Percentiles rank a stretch among this genome's conserved stretches.
These are phyloP conservation scores for Bagarius yarrelli DNA, from an alignment of 2,113 vertebrate genomes.

Conservation along the genomic window DNA sequence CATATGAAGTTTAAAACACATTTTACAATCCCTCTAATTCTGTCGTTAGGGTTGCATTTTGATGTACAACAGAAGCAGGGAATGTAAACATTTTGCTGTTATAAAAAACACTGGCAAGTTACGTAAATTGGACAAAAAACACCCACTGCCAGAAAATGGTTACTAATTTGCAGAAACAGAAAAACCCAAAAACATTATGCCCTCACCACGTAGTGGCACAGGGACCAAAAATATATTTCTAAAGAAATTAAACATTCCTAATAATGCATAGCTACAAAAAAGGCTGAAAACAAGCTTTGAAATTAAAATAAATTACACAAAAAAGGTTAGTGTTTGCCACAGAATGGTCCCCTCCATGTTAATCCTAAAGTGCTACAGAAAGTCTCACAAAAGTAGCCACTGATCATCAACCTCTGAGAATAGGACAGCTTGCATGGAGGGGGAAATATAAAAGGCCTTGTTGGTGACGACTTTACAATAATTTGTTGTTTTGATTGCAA, in stretches of 20 bases:
- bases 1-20: not conserved
- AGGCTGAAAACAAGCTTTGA: constrained; percentile 12
- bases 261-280: constrained; percentile 9
- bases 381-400: constrained; percentile 50
- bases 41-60: not conserved
- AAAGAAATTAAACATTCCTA: constrained; percentile 10
- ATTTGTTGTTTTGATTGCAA: constrained; percentile 49
- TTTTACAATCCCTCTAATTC: not conserved
- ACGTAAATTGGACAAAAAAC: not conserved
- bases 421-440: constrained; percentile 39
- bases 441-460: constrained; percentile 39
- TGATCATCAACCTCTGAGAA: constrained; percentile 51
- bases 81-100: constrained; percentile 4
- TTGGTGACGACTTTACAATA: constrained; percentile 46
- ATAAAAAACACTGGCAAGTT: not conserved
- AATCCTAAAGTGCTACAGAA: constrained; percentile 55
- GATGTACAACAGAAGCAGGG: not conserved
- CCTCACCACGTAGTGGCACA: not conserved
- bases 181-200: not conserved
- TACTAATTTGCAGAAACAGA: not conserved
- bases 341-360: constrained; percentile 54
- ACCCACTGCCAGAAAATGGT: not conserved
- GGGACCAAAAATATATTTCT: not conserved
- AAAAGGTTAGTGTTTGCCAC: constrained; percentile 61
- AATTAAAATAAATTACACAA: constrained; percentile 10